phyloP scores from a whole-genome alignment of 2,888 invertebrate genomes.

The Amiota minor region DNA sequence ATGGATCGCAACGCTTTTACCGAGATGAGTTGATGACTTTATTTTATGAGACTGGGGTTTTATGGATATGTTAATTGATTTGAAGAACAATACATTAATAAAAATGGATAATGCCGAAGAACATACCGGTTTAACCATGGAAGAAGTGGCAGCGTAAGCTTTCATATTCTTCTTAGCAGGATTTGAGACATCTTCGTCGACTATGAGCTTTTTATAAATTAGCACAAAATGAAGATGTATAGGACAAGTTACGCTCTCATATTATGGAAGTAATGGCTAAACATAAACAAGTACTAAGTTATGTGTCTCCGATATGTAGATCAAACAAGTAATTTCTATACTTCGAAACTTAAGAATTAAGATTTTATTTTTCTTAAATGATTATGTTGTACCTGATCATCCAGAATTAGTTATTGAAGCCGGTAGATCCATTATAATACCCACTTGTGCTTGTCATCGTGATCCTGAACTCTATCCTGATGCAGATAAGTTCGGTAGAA shows the following conservation, averaged over 20 bases:
- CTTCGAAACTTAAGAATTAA: background rate
- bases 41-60: too few species aligned
- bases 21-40: too few species aligned
- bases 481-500: constrained; percentile 77
- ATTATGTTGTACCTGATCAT: constrained; percentile 75
- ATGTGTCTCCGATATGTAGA: constrained; percentile 74
- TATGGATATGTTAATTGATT: constrained; percentile 74
- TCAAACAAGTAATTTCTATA: constrained; percentile 45
- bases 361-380: constrained; percentile 61
- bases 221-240: constrained; percentile 73
- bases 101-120: constrained; percentile 38
- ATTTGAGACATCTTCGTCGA: constrained; percentile 75
- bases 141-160: constrained; percentile 75
- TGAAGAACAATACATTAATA: constrained; percentile 55
- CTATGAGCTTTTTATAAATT: constrained; percentile 74
- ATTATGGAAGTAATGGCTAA: constrained; percentile 67
- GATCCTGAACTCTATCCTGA: constrained; percentile 75
- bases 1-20: constrained; percentile 49
- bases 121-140: constrained; percentile 59
- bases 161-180: constrained; percentile 76
- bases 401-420: constrained; percentile 74
- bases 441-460: constrained; percentile 75
- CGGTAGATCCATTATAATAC: constrained; percentile 56
- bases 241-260: constrained; percentile 73
- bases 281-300: constrained; percentile 71